Evolutionary conservation across 2,888 invertebrate species (phyloP).

Genomic region (Priapulus caudatus): DNA sequence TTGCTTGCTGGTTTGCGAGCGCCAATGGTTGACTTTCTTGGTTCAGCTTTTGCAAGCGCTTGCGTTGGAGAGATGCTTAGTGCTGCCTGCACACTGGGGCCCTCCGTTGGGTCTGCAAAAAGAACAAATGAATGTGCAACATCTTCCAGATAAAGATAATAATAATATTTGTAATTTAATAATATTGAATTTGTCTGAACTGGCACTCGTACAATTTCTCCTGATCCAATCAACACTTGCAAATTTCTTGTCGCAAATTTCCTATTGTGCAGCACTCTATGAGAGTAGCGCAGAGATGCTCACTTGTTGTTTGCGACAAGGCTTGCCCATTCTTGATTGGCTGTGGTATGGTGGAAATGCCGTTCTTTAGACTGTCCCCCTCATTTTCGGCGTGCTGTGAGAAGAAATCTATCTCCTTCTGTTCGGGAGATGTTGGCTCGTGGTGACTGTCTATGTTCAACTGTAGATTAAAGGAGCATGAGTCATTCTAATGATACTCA

Average conservation of each 20-base stretch:
- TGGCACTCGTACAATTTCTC: no score
- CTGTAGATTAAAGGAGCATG: constrained; percentile 41
- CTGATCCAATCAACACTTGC: no score
- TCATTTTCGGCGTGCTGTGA: constrained; percentile 48
- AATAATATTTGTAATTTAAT: no score
- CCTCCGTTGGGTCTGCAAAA: no score
- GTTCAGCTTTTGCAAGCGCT: constrained; percentile 32
- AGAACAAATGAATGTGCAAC: no score
- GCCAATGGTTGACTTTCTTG: constrained; percentile 57
- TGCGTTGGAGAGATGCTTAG: constrained; percentile 37
- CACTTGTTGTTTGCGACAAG: no score
- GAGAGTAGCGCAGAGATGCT: no score
- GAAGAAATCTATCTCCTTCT: constrained; percentile 78
- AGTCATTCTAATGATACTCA: no score
- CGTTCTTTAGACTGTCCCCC: background rate
- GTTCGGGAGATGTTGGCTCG: constrained; percentile 45
- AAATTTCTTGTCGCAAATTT: no score
- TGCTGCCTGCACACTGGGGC: constrained; percentile 43
- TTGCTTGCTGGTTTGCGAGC: constrained; percentile 52
- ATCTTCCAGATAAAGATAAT: no score
- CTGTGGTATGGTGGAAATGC: constrained; percentile 15
- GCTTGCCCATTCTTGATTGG: constrained; percentile 18
- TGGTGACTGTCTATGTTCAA: constrained; percentile 55
- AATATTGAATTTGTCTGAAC: no score
- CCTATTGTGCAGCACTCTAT: no score